These are phyloP conservation scores for Drosophila fungiperda DNA, from an alignment of 2,888 invertebrate genomes.

Conservation along the genomic window DNA sequence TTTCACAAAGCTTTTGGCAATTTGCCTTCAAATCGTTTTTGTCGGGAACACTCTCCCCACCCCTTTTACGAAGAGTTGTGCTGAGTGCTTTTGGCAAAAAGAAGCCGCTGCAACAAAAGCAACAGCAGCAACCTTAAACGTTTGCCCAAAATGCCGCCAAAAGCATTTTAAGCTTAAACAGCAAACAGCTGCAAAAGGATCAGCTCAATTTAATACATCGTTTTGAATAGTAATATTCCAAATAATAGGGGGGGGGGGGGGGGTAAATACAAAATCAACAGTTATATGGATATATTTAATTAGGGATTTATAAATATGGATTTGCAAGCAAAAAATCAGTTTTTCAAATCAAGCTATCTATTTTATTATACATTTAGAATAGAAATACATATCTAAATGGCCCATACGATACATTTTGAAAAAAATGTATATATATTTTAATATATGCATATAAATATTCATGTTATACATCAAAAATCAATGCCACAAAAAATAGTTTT, in stretches of 20 bases:
- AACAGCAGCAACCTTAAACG: slow-evolving; percentile 25
- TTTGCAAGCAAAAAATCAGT: neutral
- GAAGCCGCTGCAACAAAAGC: slow-evolving; percentile 10
- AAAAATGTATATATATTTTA: neutral
- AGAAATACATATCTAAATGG: neutral
- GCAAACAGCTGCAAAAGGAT: slow-evolving; percentile 11
- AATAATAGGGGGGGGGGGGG: neutral
- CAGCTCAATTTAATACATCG: neutral
- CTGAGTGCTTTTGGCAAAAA: slow-evolving; percentile 32
- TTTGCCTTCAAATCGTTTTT: slow-evolving; percentile 66
- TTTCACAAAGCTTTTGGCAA: slow-evolving; percentile 76
- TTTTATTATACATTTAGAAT: neutral
- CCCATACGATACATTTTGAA: too few species aligned
- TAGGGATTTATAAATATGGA: neutral
- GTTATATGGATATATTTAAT: neutral
- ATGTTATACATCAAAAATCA: neutral
- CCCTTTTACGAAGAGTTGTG: slow-evolving; percentile 2
- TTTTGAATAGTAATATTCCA: neutral
- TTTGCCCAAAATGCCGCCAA: slow-evolving; percentile 17
- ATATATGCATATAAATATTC: too few species aligned
- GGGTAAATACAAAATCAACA: neutral
- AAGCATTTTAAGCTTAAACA: slow-evolving; percentile 10
- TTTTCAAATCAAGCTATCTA: neutral
- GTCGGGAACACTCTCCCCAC: neutral
- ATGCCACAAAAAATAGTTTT: neutral